phyloP scores from a whole-genome alignment of 2,113 vertebrate genomes.

The Fulmarus glacialis region DNA sequence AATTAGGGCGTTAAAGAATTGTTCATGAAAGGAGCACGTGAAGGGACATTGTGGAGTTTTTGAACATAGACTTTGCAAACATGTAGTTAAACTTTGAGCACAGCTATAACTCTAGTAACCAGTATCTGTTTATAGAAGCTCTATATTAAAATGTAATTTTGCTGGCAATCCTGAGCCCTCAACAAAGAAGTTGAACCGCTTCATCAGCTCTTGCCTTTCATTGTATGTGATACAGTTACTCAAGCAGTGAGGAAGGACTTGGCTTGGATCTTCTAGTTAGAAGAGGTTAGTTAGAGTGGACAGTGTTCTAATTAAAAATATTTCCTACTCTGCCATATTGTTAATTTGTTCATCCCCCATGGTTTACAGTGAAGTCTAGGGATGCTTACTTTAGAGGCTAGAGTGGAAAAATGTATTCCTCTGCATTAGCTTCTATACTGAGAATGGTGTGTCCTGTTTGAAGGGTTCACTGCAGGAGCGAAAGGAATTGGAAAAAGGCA shows the following conservation, averaged over 20 bases:
- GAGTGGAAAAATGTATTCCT: background rate
- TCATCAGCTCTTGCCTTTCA: background rate
- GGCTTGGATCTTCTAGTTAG: background rate
- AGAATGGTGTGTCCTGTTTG: background rate
- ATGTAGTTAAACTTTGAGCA: background rate
- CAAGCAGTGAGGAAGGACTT: background rate
- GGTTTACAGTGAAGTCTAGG: background rate
- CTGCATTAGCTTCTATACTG: background rate
- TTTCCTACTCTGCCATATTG: background rate
- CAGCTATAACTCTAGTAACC: background rate
- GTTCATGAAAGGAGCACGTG: background rate
- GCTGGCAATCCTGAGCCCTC: background rate
- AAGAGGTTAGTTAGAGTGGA: background rate
- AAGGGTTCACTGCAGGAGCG: background rate
- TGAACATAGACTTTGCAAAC: background rate
- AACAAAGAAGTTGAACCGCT: background rate
- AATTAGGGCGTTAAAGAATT: background rate
- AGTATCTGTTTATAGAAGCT: background rate
- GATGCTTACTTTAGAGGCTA: background rate
- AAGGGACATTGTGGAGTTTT: background rate
- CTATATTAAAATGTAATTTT: background rate
- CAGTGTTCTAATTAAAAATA: background rate
- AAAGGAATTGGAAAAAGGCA: background rate
- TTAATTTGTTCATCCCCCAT: background rate
- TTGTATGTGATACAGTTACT: background rate